These are phyloP conservation scores for Apostichopus californicus DNA, from an alignment of 35 echinoderm and acorn worm genomes.

Conservation along the genomic window DNA sequence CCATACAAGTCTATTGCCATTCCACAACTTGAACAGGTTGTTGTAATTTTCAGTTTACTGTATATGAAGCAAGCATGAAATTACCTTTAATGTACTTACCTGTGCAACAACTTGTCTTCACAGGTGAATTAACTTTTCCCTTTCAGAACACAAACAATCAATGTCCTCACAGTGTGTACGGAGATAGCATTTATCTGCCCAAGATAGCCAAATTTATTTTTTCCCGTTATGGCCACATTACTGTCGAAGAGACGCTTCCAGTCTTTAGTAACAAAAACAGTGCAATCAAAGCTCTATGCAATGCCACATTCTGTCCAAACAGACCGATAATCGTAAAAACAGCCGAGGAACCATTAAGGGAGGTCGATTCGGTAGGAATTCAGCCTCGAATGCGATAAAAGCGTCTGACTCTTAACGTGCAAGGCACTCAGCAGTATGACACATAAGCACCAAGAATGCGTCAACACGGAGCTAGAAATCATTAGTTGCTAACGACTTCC, in stretches of 20 bases:
- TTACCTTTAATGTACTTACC: neutral
- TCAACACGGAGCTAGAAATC: constrained; percentile 41
- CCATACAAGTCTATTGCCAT: no score
- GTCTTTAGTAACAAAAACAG: constrained; percentile 16
- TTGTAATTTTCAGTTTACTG: no score
- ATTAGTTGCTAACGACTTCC: constrained; percentile 45
- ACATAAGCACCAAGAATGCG: constrained; percentile 38
- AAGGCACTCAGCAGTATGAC: neutral
- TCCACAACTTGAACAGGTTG: no score
- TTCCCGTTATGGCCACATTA: neutral
- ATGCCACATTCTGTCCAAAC: constrained; percentile 8
- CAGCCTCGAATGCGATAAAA: constrained; percentile 18
- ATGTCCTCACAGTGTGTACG: neutral
- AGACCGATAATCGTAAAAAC: constrained; percentile 35
- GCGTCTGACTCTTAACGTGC: neutral
- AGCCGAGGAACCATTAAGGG: constrained; percentile 27
- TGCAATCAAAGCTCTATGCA: constrained; percentile 19
- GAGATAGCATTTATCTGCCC: neutral
- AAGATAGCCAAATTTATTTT: neutral
- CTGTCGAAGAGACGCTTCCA: neutral
- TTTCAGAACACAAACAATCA: neutral
- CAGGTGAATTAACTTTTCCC: neutral
- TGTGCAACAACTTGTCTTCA: neutral
- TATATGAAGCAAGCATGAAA: neutral
- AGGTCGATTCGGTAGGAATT: neutral